Evolutionary conservation across 2,113 vertebrate genomes (phyloP).

Genomic region (Lasiurus borealis): DNA sequence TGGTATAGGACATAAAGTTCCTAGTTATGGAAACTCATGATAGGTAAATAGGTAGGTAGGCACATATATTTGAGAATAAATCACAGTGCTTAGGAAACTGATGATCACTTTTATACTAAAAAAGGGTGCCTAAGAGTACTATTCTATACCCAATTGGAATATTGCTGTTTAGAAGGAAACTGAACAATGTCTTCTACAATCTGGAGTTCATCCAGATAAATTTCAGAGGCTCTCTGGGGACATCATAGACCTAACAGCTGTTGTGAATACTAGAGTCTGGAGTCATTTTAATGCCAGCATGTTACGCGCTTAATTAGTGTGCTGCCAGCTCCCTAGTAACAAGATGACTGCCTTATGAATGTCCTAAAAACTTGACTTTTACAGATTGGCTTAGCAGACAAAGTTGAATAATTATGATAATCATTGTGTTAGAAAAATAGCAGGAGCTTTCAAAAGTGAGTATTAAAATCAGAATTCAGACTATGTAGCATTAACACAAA

Average conservation of each 20-base stretch:
- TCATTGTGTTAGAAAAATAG: conserved; percentile 19
- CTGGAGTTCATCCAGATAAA: conserved; percentile 30
- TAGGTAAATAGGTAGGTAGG: neutral
- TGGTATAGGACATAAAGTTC: neutral
- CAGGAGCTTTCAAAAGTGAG: conserved; percentile 18
- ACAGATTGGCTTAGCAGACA: conserved; percentile 8
- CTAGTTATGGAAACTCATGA: neutral
- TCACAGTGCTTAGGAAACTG: neutral
- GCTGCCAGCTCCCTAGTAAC: conserved; percentile 42
- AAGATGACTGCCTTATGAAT: neutral
- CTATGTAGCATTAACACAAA: conserved; percentile 20
- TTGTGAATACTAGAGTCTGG: neutral
- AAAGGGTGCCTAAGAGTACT: neutral
- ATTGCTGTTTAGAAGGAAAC: neutral
- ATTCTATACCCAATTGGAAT: neutral
- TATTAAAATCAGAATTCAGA: conserved; percentile 42
- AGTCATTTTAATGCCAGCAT: conserved; percentile 55
- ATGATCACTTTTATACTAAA: conserved; percentile 7
- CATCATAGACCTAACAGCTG: neutral
- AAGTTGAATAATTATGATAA: conserved; percentile 32
- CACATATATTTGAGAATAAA: neutral
- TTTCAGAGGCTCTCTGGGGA: neutral
- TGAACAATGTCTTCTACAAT: conserved; percentile 25
- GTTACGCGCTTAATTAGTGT: neutral
- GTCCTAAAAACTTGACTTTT: neutral